Evolutionary conservation across 2,797 vertebrate species (phyloP).

Genomic region (Enteromius fasciolatus): DNA sequence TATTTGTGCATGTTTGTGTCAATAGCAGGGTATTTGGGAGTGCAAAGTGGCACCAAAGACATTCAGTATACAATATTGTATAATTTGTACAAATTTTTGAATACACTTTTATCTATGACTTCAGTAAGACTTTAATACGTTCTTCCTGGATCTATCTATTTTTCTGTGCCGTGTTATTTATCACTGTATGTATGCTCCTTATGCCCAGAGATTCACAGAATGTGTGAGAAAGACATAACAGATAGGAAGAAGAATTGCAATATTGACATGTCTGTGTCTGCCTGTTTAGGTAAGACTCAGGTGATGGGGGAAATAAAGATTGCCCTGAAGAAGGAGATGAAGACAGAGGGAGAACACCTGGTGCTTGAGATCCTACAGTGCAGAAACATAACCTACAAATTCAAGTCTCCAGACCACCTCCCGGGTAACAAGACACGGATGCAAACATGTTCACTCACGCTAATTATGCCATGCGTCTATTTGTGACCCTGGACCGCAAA

Average conservation of each 20-base stretch:
- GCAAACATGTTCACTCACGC: background rate
- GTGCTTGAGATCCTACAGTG: conserved; percentile 98
- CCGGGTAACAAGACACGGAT: conserved; percentile 80
- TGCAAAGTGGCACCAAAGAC: background rate
- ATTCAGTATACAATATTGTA: background rate
- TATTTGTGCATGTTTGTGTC: background rate
- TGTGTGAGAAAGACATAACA: background rate
- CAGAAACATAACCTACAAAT: conserved; percentile 99
- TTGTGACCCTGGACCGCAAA: background rate
- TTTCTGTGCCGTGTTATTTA: background rate
- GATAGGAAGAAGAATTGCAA: background rate
- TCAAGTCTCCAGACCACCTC: conserved; percentile 96
- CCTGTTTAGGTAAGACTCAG: conserved; percentile 89
- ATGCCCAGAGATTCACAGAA: background rate
- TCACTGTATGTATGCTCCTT: background rate
- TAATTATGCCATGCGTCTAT: background rate
- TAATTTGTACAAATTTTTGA: background rate
- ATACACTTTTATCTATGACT: background rate
- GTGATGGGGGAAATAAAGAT: conserved; percentile 99
- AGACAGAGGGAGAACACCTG: conserved; percentile 95
- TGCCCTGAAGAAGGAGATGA: conserved; percentile 96
- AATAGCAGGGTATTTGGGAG: background rate
- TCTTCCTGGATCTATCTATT: background rate
- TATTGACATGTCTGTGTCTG: conserved; percentile 20
- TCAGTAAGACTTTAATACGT: background rate